Base-by-base conservation (phyloP, 1,140 invertebrate species). In the Platyscapa corneri region DNA sequence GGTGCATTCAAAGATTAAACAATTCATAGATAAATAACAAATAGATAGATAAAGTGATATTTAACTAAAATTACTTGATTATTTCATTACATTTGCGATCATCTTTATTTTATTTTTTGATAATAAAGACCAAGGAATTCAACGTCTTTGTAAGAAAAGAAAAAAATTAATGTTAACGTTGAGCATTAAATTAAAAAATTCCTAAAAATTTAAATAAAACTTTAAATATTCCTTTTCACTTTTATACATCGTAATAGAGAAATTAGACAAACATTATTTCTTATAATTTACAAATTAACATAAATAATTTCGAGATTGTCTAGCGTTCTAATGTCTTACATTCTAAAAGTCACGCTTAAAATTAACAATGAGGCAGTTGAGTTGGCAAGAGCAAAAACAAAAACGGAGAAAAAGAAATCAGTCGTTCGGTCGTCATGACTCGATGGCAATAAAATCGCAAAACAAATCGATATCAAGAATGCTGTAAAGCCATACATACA, bases 311-410 rank as follows among this genome's bases (percentile, higher is more conserved):
- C 37, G 20, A 80, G 32, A 72, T 79, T 74, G 0, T 81, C 84
- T 85, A 85, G 72, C 84, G 84, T 65, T 85, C 78, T 85, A 85
- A 53, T 27, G 27, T 76, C 84, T 85, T 85, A 85, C 12, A 85
- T 79, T 70, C 84, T 86, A 85, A 70, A 80, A 82, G 64, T 89
- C 84, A 78, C 87, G 60, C 90, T 91, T 92, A 93, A 88, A 90
- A 91, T 90, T 92, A 92, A 87, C 88, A 90, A 88, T 93, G 92
- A 93, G 92, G 92, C 92, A 93, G 92, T 93, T 93, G 89, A 92
- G 92, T 93, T 92, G 92, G 91, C 89, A 93, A 93, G 90, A 92
- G 89, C 90, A 88, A 88, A 88, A 87, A 85, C 53, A 79, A 34
- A 70, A 60, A 75, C 75, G n/a, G 65, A 74, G 53, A 82, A 88